Conservation (phyloP, 1,140 invertebrate genomes). For the Drosophila seguyi region DNA sequence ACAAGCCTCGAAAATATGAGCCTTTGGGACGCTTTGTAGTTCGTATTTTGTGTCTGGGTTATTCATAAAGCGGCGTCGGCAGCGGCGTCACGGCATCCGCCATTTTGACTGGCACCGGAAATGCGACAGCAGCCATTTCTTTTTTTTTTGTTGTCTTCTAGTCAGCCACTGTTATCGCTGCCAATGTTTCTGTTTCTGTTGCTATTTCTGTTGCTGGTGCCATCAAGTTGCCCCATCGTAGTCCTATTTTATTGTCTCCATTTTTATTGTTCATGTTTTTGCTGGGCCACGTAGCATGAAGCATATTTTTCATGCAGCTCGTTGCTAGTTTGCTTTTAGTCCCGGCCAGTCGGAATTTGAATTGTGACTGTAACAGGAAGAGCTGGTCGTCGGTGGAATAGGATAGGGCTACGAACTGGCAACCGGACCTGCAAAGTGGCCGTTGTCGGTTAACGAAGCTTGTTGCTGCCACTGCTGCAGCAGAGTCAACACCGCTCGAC, state of each 20-base stretch:
- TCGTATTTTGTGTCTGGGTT: constrained; percentile 56
- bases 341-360: constrained; percentile 55
- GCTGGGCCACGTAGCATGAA: constrained; percentile 48
- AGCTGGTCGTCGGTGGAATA: constrained; percentile 29
- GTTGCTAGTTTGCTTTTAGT: constrained; percentile 15
- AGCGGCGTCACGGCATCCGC: constrained; percentile 73
- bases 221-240: constrained; percentile 47
- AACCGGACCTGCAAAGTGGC: constrained; percentile 38
- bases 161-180: constrained; percentile 31
- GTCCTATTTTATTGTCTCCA: constrained; percentile 67
- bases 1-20: constrained; percentile 64
- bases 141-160: constrained; percentile 50
- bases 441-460: constrained; percentile 73
- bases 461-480: constrained; percentile 46
- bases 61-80: constrained; percentile 63
- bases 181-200: constrained; percentile 17
- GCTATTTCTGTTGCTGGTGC: constrained; percentile 9
- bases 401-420: constrained; percentile 6
- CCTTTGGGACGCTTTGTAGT: constrained; percentile 36
- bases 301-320: constrained; percentile 66
- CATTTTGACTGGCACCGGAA: constrained; percentile 76
- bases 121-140: constrained; percentile 77
- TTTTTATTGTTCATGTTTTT: constrained; percentile 50
- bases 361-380: constrained; percentile 67
- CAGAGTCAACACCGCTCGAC: constrained; percentile 44